Conservation (phyloP, 1,140 invertebrate genomes). For the Drosophila albomicans region DNA sequence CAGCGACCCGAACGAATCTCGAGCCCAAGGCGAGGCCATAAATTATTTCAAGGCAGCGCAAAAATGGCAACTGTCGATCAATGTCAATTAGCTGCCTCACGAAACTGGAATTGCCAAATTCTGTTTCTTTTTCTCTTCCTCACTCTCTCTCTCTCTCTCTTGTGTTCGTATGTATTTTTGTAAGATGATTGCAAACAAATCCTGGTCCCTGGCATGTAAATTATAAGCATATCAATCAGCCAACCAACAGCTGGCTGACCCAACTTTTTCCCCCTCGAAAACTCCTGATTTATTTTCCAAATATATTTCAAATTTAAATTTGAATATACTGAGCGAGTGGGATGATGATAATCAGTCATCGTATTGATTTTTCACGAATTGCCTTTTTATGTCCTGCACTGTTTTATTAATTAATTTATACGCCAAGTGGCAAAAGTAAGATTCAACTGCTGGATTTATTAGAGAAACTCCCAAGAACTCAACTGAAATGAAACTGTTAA, state of each 20-base stretch:
- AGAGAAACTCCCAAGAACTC: slow-evolving; percentile 5
- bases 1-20: neutral
- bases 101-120: slow-evolving; percentile 19
- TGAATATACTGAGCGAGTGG: slow-evolving; percentile 14
- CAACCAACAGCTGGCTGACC: slow-evolving; percentile 33
- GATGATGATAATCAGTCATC: slow-evolving; percentile 28
- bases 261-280: neutral
- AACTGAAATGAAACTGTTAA: slow-evolving; percentile 46
- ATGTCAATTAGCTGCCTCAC: slow-evolving; percentile 65
- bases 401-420: slow-evolving; percentile 53
- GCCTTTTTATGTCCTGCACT: slow-evolving; percentile 38
- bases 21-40: slow-evolving; percentile 44
- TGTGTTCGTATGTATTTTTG: neutral
- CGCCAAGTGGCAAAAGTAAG: slow-evolving; percentile 8
- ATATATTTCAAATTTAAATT: slow-evolving; percentile 43
- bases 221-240: slow-evolving; percentile 57
- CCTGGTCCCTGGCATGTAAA: slow-evolving; percentile 17
- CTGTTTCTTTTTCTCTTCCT: neutral
- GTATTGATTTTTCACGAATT: slow-evolving; percentile 72
- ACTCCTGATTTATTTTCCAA: slow-evolving; percentile 41
- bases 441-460: slow-evolving; percentile 9
- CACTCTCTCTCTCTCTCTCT: slow-evolving; percentile 6
- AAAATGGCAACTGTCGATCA: slow-evolving; percentile 79
- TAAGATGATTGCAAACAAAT: slow-evolving; percentile 34
- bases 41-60: slow-evolving; percentile 64